A percentile compares a stretch with the other conserved stretches of the same genome.
These are phyloP conservation scores for Oncorhynchus gorbuscha DNA, from an alignment of 2,113 vertebrate genomes.

Conservation along the genomic window DNA sequence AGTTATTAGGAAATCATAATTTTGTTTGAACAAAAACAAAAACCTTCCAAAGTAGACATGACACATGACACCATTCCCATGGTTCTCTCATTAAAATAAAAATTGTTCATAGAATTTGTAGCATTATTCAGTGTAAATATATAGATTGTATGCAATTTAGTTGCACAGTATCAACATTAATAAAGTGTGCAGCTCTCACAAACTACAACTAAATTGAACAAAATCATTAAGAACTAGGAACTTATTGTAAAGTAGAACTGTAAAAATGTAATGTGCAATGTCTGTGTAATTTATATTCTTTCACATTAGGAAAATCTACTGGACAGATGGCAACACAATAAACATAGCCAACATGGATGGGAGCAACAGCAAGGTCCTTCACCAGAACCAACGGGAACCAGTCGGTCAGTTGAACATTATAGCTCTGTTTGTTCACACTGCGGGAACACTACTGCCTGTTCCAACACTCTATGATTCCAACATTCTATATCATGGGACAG, in stretches of 20 bases:
- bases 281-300: slow-evolving; percentile 7
- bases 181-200: too few species aligned
- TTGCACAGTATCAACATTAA: too few species aligned
- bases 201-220: too few species aligned
- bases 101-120: too few species aligned
- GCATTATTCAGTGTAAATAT: too few species aligned
- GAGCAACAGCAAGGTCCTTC: slow-evolving; percentile 96
- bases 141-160: too few species aligned
- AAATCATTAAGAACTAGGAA: too few species aligned
- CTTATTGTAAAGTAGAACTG: background rate
- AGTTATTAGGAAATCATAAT: background rate
- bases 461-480: too few species aligned
- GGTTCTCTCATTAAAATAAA: too few species aligned
- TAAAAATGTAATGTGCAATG: background rate
- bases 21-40: background rate
- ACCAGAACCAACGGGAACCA: slow-evolving; percentile 95
- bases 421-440: background rate
- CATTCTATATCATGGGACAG: background rate
- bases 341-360: slow-evolving; percentile 99
- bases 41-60: too few species aligned
- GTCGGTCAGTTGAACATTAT: slow-evolving; percentile 80
- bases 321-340: slow-evolving; percentile 96
- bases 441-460: background rate
- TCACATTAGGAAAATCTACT: slow-evolving; percentile 87
- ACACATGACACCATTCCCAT: too few species aligned